Evolutionary conservation across 2,888 invertebrate species (phyloP), one percentile per base, ranked within the genome.

Genomic region (Aphidoletes aphidimyza): DNA sequence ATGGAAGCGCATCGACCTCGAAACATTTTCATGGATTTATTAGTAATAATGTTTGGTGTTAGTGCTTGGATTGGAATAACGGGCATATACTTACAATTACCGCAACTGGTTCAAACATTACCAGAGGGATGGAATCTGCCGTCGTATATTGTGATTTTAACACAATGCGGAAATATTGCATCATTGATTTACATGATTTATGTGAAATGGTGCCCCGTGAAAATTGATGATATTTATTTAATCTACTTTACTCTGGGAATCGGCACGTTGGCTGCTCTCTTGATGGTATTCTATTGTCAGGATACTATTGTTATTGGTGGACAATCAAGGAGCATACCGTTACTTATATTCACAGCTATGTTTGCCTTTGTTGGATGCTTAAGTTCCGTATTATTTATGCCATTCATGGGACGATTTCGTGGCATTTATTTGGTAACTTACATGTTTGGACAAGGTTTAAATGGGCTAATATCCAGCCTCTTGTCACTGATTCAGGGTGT

Each of bases 111-210:
- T 11, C 92, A 93, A 86, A 91, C 91, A 59, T 93, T 96, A 84
- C 97, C 98, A 0, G 98, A 98, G 91, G 92, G 93, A 87, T 97
- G 97, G 97, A 92, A 92, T 88, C 92, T 98, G 85, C 95, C 97
- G 0, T 94, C 97, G 0, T 95, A 94, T 88, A 93, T 98, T 89
- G 93, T 94, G 54, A 92, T 97, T 86, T 93, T 96, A 86, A 94
- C 96, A 54, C 97, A 94, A 90, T 90, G 95, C 49, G 96, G 95
- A 78, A 97, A 97, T 90, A 90, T 96, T 84, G 97, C 97, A 49
- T 94, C 97, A 5, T 89, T 96, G 39, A 86, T 92, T 0, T 96
- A 95, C 89, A 93, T 91, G 17, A 86, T 90, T 49, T 87, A 91
- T 45, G 91, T 91, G 78, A 92, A 91, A 85, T 89, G 91, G 84